Conservation (phyloP, 2,888 invertebrate species). For the Erannis defoliaria region DNA sequence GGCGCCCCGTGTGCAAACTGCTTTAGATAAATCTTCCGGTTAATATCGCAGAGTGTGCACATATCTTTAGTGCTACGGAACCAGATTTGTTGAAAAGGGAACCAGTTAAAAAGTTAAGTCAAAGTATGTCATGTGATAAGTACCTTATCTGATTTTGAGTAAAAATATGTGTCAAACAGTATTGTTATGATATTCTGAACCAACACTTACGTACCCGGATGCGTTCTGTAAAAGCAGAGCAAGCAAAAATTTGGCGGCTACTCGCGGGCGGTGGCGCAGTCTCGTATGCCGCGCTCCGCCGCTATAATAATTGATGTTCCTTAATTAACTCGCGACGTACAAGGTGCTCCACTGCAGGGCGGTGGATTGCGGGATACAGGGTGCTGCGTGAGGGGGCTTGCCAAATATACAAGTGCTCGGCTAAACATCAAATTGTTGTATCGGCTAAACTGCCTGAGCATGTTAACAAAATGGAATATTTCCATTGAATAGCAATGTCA, state of each 20-base stretch:
- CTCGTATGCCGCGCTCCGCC: slow-evolving; percentile 27
- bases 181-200: no score
- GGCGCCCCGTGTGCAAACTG: slow-evolving; percentile 12
- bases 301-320: slow-evolving; percentile 31
- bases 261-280: slow-evolving; percentile 14
- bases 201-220: no score
- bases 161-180: no score
- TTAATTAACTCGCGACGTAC: slow-evolving; percentile 28
- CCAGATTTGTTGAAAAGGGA: no score
- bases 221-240: slow-evolving; percentile 9
- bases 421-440: no score
- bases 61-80: neutral
- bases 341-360: neutral
- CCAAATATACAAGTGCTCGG: slow-evolving; percentile 17
- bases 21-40: slow-evolving; percentile 25
- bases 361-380: neutral
- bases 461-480: slow-evolving; percentile 1
- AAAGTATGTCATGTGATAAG: no score
- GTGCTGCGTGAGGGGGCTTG: slow-evolving; percentile 9
- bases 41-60: slow-evolving; percentile 18
- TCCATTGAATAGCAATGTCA: neutral
- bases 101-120: no score
- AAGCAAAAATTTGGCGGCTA: slow-evolving; percentile 29
- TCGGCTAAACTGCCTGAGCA: slow-evolving; percentile 14
- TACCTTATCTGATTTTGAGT: no score